Percentiles rank a stretch among this genome's conserved stretches.
phyloP scores from a whole-genome alignment of 2,113 vertebrate genomes.

The Sphyrna mokarran region DNA sequence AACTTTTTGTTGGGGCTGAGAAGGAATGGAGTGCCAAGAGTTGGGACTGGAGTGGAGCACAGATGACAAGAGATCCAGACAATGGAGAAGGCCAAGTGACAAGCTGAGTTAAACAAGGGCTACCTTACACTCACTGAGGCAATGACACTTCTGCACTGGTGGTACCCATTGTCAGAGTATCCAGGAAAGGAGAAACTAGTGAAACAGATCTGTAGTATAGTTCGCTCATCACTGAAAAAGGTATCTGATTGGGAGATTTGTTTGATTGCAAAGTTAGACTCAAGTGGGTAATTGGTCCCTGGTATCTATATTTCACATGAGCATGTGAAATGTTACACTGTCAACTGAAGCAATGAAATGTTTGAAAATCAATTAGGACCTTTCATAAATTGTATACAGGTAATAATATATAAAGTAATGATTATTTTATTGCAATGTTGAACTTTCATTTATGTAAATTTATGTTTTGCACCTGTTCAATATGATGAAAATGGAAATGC shows the following conservation, averaged over 20 bases:
- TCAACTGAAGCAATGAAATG: neutral
- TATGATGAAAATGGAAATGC: neutral
- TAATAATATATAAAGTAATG: neutral
- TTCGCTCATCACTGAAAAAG: neutral
- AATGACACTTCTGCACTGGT: neutral
- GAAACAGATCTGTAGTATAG: neutral
- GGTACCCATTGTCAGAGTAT: neutral
- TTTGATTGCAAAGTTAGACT: neutral
- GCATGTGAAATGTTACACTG: neutral
- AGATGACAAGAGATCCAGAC: neutral
- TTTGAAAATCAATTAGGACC: neutral
- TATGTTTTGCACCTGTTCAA: neutral
- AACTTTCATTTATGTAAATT: neutral
- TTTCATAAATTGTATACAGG: neutral
- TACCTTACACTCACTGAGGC: neutral
- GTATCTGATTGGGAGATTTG: neutral
- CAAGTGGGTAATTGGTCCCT: neutral
- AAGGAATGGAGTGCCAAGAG: neutral
- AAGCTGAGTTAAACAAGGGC: neutral
- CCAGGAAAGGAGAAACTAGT: neutral
- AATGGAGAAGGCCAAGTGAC: neutral
- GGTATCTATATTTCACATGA: neutral
- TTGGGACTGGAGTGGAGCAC: neutral
- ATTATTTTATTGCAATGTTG: neutral
- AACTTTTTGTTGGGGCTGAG: neutral